A percentile compares a stretch with the other conserved stretches of the same genome.
Conservation (phyloP, 2,888 invertebrate genomes). For the Nebria salina region DNA sequence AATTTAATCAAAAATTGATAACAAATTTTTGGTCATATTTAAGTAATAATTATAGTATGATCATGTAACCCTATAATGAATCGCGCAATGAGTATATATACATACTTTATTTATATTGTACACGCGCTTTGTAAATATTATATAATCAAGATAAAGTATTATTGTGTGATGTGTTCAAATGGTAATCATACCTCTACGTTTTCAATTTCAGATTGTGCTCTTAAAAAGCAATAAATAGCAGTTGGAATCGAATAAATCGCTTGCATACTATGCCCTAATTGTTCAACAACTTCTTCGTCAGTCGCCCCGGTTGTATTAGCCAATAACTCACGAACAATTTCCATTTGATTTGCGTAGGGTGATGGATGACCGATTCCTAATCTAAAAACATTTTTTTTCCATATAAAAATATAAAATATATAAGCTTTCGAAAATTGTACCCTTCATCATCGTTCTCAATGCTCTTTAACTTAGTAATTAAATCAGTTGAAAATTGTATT, state of each 20-base stretch:
- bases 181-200: constrained; percentile 61
- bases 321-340: constrained; percentile 65
- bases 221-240: constrained; percentile 75
- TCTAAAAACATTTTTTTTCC: constrained; percentile 51
- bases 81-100: no score
- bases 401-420: constrained; percentile 21
- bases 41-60: no score
- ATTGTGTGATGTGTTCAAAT: no score
- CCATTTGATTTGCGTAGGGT: constrained; percentile 68
- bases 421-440: constrained; percentile 50
- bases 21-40: no score
- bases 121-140: no score
- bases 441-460: constrained; percentile 64
- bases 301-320: constrained; percentile 59
- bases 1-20: no score
- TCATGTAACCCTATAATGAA: no score
- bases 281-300: constrained; percentile 65
- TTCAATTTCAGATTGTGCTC: constrained; percentile 64
- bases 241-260: constrained; percentile 78
- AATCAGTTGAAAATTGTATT: constrained; percentile 63
- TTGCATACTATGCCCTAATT: constrained; percentile 69
- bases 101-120: no score
- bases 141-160: no score
- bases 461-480: constrained; percentile 66
- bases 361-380: constrained; percentile 59